Evolutionary conservation across 2,113 vertebrate species (phyloP).

Genomic region (Peucedramus taeniatus): DNA sequence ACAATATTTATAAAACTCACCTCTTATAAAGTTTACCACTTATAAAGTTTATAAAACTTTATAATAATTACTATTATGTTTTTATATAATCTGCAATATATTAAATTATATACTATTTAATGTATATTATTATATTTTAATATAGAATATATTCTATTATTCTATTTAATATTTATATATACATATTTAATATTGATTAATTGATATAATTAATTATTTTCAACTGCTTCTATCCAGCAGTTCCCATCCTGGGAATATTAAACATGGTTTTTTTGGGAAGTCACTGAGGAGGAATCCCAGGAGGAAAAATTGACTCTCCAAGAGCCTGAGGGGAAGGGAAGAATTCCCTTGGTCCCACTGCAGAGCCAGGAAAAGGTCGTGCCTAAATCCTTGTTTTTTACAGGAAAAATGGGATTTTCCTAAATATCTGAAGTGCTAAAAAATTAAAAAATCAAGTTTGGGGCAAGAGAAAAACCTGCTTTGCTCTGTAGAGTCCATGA

Average conservation of each 20-base stretch:
- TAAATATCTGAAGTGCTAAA: not conserved
- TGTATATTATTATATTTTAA: not conserved
- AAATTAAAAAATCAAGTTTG: not conserved
- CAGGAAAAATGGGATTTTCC: not conserved
- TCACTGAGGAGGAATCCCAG: not conserved
- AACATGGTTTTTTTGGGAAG: not conserved
- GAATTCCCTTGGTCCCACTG: not conserved
- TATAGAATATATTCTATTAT: too few relatives aligned
- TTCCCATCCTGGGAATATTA: not conserved
- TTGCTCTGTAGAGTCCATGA: not conserved
- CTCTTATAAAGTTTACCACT: too few relatives aligned
- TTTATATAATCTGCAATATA: not conserved
- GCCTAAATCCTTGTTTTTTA: not conserved
- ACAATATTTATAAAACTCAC: too few relatives aligned
- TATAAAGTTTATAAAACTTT: too few relatives aligned
- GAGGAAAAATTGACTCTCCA: not conserved
- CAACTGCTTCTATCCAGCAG: not conserved
- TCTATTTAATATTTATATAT: too few relatives aligned
- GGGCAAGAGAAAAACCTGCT: accelerated
- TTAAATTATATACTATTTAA: not conserved
- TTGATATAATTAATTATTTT: not conserved
- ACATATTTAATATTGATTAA: too few relatives aligned
- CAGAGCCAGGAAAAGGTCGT: not conserved
- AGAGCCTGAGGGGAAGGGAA: not conserved
- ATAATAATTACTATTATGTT: too few relatives aligned